Base-by-base conservation (phyloP, 2,797 vertebrate genomes). In the Sitta carolinensis region DNA sequence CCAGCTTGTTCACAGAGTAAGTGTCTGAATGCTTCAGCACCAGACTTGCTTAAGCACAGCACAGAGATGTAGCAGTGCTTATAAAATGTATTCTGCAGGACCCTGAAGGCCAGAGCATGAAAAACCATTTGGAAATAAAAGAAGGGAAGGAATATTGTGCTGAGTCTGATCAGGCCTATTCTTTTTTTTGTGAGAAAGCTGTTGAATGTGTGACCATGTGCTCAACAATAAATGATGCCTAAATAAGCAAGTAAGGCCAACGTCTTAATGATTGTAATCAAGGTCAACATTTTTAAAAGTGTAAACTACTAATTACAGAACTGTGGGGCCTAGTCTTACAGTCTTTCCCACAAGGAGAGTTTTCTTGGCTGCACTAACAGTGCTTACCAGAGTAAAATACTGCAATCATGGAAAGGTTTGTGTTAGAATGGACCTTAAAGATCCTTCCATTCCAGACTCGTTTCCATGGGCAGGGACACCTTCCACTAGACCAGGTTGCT, bases 1-100 rank as follows among this genome's bases (percentile, higher is more conserved):
- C 22, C 16, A 75, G 26, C 22, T 75, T 50, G 11, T 36, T 62
- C 27, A 32, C 32, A 48, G 26, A 13, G 19, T 45, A 64, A 76
- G 64, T 54, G 62, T 51, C 20, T 50, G 58, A 38, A 36, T 1
- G 2, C 17, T 54, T 57, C 5, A 7, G 73, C 45, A 72, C 82
- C 74, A 83, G 29, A 10, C 27, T 63, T 94, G 51, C 48, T 63
- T 76, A 69, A 75, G 52, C 45, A 57, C 32, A 85, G 79, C 77
- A 66, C 18, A 82, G 75, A 81, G 43, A 84, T 58, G 20, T 25
- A 29, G 21, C 43, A 73, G 15, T 73, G 32, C 96, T 96, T 96
- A 54, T 91, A 88, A 95, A 70, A 89, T 30, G 29, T 55, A 36
- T 61, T 91, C 72, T 88, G 45, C 58, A 95, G 69, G 93, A 62